Base-by-base conservation (phyloP, 2,888 invertebrate species). In the Parnassius glacialis region DNA sequence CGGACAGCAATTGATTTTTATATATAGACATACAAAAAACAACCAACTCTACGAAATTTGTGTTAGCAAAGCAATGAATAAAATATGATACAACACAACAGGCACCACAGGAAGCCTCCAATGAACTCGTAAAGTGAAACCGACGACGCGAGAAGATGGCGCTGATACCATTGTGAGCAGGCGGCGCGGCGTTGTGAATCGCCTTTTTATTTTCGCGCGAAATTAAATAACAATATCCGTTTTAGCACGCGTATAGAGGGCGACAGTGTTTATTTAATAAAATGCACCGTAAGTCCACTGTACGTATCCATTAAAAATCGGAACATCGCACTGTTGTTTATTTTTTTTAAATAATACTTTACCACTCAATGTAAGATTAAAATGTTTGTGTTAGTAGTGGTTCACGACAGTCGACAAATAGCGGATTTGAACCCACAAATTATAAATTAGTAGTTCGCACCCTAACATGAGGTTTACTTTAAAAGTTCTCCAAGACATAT, bases 41-140 rank as follows among this genome's bases (percentile, higher is more conserved):
- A 34, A 34, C 34, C 34, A 34, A 34, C 20, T 20, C 20, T 20
- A 20, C 47, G 7, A 12, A 12, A 13, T 48, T 13, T 13, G 13
- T 12, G 48, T 48, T 13, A n/a, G 7, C 34, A 34, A 34, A 52
- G 13, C 51, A 44, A 44, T 43, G 51, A 58, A 58, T 51, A 44
- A 58, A 58, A 58, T 44, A 58, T 41, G 20, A 25, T 11, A 51
- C 51, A 34, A 34, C 34, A 34, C 34, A 43, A 44, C 56, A 59
- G 12, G 50, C 47, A 55, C 59, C 63, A 67, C 68, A 67, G 65
- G 68, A 66, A 65, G 65, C 63, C 47, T 13, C 42, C 56, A 68
- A 68, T 68, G 67, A 64, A 62, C 67, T 64, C 65, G 64, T 66
- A 69, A 70, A 70, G 73, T 65, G 67, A 64, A 68, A 65, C 73